Evolutionary conservation across 1,140 invertebrate genomes (phyloP), one percentile per base, ranked within the genome.

Genomic region (Apis florea): DNA sequence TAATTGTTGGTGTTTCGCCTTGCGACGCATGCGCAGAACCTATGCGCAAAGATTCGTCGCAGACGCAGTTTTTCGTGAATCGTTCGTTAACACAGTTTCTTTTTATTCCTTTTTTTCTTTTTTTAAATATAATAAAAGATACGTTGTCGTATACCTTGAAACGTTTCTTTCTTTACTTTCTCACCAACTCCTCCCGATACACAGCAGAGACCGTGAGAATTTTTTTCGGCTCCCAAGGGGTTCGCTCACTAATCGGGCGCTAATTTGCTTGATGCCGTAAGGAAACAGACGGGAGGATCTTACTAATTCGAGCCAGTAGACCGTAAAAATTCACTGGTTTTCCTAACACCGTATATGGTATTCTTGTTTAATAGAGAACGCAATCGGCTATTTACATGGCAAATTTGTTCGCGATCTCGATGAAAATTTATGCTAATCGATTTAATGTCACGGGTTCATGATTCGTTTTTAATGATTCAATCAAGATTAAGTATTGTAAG

Each of bases 101-200:
- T 53, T 24, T n/a, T n/a, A 13, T 19, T 24, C 8, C 0, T 61
- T 0, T 9, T 5, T 59, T 4, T 24, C 1, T 63, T 63, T 63
- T 63, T 31, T 17, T 8, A 21, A 56, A 49, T 12, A 15, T 12
- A 13, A 24, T 9, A 51, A 8, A n/a, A 13, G 15, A 8, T 67
- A 31, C 21, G 53, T 10, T 19, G 40, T 68, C 31, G 21, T 21
- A 19, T 49, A n/a, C 56, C 26, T 70, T n/a, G 26, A 63, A 40
- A 47, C 17, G 24, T 17, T 67, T 51, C 47, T 79, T 81, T 82
- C 80, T 82, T 82, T 82, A 53, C 80, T 82, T 82, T 82, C 80
- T 82, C 80, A 82, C 74, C 80, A 26, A 24, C 17, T 58, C 24
- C 31, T 63, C 17, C 26, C 49, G 54, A 63, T 67, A 72, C 58